A percentile compares a stretch with the other conserved stretches of the same genome.
Conservation (phyloP, 2,113 vertebrate species). For the Oryctolagus cuniculus region DNA sequence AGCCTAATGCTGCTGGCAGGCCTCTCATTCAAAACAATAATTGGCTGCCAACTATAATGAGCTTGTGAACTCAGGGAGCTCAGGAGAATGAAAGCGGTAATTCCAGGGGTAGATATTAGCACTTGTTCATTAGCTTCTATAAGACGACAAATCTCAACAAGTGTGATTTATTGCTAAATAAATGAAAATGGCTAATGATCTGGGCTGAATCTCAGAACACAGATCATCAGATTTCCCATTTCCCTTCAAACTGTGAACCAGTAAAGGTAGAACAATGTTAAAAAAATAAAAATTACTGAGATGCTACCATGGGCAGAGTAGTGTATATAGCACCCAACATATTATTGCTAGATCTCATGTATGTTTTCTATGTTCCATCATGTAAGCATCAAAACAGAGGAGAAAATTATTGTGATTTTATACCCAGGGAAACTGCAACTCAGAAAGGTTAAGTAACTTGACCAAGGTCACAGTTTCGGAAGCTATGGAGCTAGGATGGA, state of each 20-base stretch:
- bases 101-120: background rate
- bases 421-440: background rate
- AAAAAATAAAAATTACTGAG: background rate
- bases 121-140: background rate
- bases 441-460: background rate
- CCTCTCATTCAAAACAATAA: background rate
- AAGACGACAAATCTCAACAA: background rate
- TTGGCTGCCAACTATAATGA: background rate
- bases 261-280: background rate
- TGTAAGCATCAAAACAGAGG: conserved; percentile 31
- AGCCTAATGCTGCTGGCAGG: background rate
- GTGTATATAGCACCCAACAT: background rate
- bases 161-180: background rate
- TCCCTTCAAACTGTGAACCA: background rate
- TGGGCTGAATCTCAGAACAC: background rate
- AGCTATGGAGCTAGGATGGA: background rate
- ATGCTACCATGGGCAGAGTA: background rate
- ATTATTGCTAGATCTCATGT: conserved; percentile 17
- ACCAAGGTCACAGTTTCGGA: background rate
- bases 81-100: background rate
- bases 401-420: conserved; percentile 33
- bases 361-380: background rate
- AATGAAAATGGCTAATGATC: background rate
- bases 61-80: background rate
- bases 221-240: background rate